Conservation (phyloP, 1,140 invertebrate species). For the Ridgeia piscesae region DNA sequence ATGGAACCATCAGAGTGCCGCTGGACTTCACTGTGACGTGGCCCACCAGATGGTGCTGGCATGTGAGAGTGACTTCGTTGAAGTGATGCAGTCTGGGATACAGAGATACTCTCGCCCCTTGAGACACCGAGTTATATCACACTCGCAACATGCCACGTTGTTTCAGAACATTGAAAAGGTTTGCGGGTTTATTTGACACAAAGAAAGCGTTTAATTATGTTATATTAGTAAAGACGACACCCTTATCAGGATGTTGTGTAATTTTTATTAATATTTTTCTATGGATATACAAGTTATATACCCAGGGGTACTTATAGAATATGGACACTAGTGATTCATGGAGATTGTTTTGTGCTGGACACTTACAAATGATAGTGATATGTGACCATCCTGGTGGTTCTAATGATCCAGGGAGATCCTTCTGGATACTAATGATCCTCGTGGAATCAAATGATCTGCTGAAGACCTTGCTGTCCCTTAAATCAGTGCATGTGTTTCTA, state of each 20-base stretch:
- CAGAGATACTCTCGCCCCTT: constrained; percentile 50
- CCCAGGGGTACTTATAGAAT: neutral
- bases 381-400: neutral
- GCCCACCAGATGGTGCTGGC: neutral
- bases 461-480: too few relatives aligned
- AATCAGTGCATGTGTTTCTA: too few relatives aligned
- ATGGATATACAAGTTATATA: neutral
- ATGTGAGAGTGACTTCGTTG: constrained; percentile 48
- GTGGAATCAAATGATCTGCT: neutral
- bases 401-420: neutral
- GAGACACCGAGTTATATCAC: constrained; percentile 45
- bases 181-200: neutral
- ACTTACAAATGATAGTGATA: neutral
- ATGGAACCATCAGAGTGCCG: neutral
- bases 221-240: too few relatives aligned
- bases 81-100: constrained; percentile 50
- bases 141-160: constrained; percentile 42
- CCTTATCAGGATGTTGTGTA: too few relatives aligned
- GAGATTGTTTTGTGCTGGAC: neutral
- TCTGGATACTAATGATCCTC: neutral
- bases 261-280: too few relatives aligned
- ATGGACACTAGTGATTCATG: neutral
- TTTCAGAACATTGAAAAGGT: constrained; percentile 55
- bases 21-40: neutral
- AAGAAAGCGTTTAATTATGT: neutral